Percentiles rank a stretch among this genome's conserved stretches.
phyloP scores from a whole-genome alignment of 1,140 invertebrate species.

The Galleria mellonella region DNA sequence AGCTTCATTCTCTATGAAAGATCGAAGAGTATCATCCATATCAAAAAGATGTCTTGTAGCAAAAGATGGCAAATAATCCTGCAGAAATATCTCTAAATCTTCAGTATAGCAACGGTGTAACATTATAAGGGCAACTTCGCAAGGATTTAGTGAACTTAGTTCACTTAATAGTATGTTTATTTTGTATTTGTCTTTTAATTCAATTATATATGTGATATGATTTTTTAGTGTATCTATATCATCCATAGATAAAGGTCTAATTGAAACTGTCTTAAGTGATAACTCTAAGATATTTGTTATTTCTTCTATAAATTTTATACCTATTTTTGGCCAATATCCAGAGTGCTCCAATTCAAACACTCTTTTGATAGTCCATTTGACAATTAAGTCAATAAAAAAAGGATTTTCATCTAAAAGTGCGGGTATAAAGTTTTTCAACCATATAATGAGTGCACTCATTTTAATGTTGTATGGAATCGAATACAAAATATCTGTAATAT shows the following conservation, averaged over 20 bases:
- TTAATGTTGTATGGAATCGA: conserved; percentile 53
- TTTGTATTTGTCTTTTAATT: conserved; percentile 63
- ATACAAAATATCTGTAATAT: conserved; percentile 47
- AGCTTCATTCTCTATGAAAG: conserved; percentile 57
- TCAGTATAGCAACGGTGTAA: conserved; percentile 60
- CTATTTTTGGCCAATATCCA: conserved; percentile 64
- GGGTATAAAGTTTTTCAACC: conserved; percentile 55
- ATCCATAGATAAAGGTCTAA: conserved; percentile 58
- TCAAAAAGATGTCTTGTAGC: conserved; percentile 49
- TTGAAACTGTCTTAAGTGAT: conserved; percentile 48
- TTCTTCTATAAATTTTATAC: conserved; percentile 56
- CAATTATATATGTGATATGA: conserved; percentile 51
- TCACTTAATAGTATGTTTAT: conserved; percentile 61
- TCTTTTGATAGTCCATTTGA: conserved; percentile 57
- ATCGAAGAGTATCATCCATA: conserved; percentile 46
- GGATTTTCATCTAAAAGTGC: conserved; percentile 53
- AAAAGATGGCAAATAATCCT: conserved; percentile 48
- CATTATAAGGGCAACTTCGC: conserved; percentile 58
- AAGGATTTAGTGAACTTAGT: conserved; percentile 47
- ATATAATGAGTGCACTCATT: conserved; percentile 53
- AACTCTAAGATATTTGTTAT: conserved; percentile 46
- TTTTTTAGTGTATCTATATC: conserved; percentile 52
- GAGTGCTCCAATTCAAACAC: conserved; percentile 59
- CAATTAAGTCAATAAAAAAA: conserved; percentile 60
- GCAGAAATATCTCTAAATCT: conserved; percentile 52